Evolutionary conservation across 2,888 invertebrate species (phyloP), one percentile per base, ranked within the genome.

Genomic region (Seira musarum): DNA sequence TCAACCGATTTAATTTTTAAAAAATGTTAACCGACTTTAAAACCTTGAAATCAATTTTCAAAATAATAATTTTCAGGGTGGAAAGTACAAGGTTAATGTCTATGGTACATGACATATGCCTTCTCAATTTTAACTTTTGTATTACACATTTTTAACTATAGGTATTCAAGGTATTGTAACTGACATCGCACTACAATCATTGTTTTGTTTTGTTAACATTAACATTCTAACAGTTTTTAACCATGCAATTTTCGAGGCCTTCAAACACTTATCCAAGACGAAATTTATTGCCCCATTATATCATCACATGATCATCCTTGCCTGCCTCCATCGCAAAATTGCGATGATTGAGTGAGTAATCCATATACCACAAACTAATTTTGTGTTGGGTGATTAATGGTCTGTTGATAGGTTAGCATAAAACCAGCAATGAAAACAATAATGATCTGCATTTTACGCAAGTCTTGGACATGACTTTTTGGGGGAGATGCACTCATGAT

Each of bases 281-380:
- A 30, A 72, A 64, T 61, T 64, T 72, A 64, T 72, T 72, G 25
- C 46, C 65, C 73, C n/a, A n/a, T n/a, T n/a, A n/a, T 65, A 73
- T 73, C 57, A 73, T 73, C 65, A 53, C 17, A 53, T 73, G 65
- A 64, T 40, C 71, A n/a, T 21, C 8, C 22, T 22, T n/a, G n/a
- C n/a, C n/a, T n/a, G n/a, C n/a, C n/a, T n/a, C n/a, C n/a, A n/a
- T n/a, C n/a, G n/a, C n/a, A n/a, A n/a, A n/a, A n/a, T n/a, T n/a
- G n/a, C n/a, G n/a, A n/a, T n/a, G n/a, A n/a, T n/a, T n/a, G n/a
- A n/a, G n/a, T n/a, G n/a, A n/a, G n/a, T n/a, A n/a, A n/a, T 2
- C 3, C n/a, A 19, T 30, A 30, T 25, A 64, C 30, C 30, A 64
- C 6, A 10, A 64, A n/a, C 30, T n/a, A n/a, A 8, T 6, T 60